These are phyloP conservation scores for Magallana nippona DNA, from an alignment of 2,888 invertebrate species.

Conservation along the genomic window DNA sequence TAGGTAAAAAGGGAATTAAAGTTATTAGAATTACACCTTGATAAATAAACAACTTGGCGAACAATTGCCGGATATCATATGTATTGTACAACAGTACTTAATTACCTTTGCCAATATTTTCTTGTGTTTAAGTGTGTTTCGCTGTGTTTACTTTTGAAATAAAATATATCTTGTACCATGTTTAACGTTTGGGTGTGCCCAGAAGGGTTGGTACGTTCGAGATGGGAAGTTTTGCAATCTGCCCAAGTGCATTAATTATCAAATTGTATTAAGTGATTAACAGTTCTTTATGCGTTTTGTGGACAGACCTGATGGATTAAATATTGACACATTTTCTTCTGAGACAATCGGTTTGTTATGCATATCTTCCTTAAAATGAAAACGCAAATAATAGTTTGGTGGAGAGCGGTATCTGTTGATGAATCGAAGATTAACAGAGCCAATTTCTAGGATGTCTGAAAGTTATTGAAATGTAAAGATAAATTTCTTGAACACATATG, in stretches of 20 bases:
- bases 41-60: not conserved
- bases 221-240: not conserved
- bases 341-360: conserved; percentile 1
- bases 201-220: not conserved
- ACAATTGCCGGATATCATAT: not conserved
- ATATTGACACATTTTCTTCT: conserved; percentile 20
- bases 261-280: conserved; percentile 29
- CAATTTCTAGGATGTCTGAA: not conserved
- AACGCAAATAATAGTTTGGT: conserved; percentile 9
- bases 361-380: conserved; percentile 2
- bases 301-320: conserved; percentile 9
- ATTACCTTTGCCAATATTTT: not conserved
- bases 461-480: conserved; percentile 4
- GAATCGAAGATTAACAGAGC: not conserved
- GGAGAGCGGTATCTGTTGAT: too few relatives aligned
- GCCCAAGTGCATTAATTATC: not conserved
- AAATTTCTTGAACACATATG: not conserved
- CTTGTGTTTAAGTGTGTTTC: not conserved
- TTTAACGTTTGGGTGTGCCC: not conserved
- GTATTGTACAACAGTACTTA: not conserved
- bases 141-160: not conserved
- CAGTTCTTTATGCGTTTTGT: conserved; percentile 16
- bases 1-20: too few relatives aligned
- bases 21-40: not conserved
- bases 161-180: not conserved